Evolutionary conservation across 2,888 invertebrate genomes (phyloP), one percentile per base, ranked within the genome.

Genomic region (Andrena bucephala): DNA sequence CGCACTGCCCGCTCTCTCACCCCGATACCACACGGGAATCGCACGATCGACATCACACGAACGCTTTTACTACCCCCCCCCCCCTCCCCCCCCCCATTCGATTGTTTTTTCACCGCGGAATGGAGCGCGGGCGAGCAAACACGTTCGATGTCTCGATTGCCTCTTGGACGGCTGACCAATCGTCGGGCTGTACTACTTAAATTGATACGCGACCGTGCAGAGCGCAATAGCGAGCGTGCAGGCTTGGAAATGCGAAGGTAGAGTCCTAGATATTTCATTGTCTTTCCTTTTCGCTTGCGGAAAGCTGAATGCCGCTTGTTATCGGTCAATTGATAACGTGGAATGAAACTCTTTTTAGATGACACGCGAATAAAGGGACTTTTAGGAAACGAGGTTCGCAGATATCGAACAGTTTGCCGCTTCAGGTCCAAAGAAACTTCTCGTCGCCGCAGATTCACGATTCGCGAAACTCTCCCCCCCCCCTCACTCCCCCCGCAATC

Each of bases 1-100:
- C 91, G 92, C 92, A 92, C 92, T 91, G 92, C 92, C 92, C 92
- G 92, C 93, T 93, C 93, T 93, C 93, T 93, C 93, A 91, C 91
- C 86, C 86, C 88, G 67, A 57, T 66, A 57, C 36, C 84, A 90
- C 90, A 89, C 89, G 86, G 85, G 68, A 80, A 78, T 76, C 84
- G 86, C 82, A 77, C 72, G 77, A 71, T 80, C 80, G 77, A 79
- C 42, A 48, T 60, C 59, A 70, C 70, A 70, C 70, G 65, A 29
- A 73, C 73, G 73, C 73, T 73, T 73, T 73, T 33, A 42, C 16
- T 31, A 29, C 24, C 54, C 24, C 36, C 48, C 69, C 31, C 4
- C 31, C 31, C 31, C 20, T n/a, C 20, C 0, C 0, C 20, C 6
- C 31, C 36, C n/a, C 29, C 31, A 8, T 4, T 62, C 62, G 62